Evolutionary conservation across 2,113 vertebrate species (phyloP), one percentile per base, ranked within the genome.

Genomic region (Pica pica): DNA sequence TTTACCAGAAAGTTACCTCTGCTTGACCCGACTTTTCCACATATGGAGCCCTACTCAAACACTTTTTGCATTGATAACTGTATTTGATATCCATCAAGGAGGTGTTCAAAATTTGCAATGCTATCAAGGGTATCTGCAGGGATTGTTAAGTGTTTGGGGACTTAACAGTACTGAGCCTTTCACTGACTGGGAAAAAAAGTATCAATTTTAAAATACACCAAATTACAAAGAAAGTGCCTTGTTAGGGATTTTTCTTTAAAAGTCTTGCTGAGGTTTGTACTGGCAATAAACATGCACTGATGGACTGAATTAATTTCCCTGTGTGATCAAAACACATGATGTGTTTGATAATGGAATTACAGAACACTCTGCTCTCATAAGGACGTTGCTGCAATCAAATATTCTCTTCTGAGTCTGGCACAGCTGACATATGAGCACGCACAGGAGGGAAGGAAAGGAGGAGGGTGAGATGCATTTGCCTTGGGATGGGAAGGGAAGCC

Each of bases 261-360:
- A 63, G 13, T 41, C 49, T 87, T 68, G n/a, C 56, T 95, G 94
- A 39, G n/a, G 73, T 84, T 83, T 74, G 64, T 86, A 50, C 80
- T 83, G 89, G 56, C 52, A 86, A 93, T 93, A 84, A 97, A 87
- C 57, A 65, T 30, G 33, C 37, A 59, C 69, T 52, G 47, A 70
- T 68, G 57, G 37, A 37, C 53, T 87, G 83, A 92, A 95, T 95
- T 96, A 89, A 93, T 94, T 94, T 92, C 69, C 69, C 49, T 75
- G 49, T 69, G 77, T 53, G 86, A 92, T 95, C 79, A 95, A 81
- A 96, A 95, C 73, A 69, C 81, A 91, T 56, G 49, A 91, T 87
- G 65, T 82, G 75, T 84, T 92, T 93, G 80, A 63, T 94, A 94
- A 90, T 78, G 80, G 64, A 81, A 87, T 93, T 71, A 93, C 26